Conservation (phyloP, 1,140 invertebrate genomes). For the Drosophila orosa region DNA sequence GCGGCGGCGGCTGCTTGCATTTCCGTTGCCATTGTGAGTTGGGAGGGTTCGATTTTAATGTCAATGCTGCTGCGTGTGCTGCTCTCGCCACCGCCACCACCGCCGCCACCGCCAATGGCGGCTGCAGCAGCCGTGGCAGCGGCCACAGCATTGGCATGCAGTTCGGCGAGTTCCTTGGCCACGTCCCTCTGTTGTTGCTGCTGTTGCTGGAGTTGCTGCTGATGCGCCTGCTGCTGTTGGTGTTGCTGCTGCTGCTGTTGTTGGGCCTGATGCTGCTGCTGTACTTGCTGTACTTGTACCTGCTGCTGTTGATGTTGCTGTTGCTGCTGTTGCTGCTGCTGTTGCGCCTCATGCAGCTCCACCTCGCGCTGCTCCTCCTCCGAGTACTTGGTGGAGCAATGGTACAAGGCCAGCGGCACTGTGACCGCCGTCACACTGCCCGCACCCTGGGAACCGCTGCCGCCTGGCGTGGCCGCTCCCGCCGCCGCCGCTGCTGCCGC, state of each 20-base stretch:
- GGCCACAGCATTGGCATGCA: conserved; percentile 62
- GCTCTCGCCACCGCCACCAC: conserved; percentile 31
- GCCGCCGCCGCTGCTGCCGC: conserved; percentile 38
- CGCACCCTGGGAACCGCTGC: conserved; percentile 22
- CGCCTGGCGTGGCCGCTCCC: conserved; percentile 31
- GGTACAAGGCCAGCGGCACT: conserved; percentile 64
- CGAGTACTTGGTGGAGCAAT: conserved; percentile 66
- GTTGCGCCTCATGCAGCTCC: conserved; percentile 49
- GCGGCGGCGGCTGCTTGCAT: conserved; percentile 62
- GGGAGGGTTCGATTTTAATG: conserved; percentile 68
- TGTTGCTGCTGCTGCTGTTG: conserved; percentile 54
- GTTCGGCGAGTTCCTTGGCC: conserved; percentile 62
- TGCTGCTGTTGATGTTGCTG: conserved; percentile 57
- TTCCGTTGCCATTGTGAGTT: conserved; percentile 52
- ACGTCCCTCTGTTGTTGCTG: conserved; percentile 55
- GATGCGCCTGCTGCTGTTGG: conserved; percentile 36
- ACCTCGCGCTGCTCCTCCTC: conserved; percentile 65
- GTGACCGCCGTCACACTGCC: conserved; percentile 51
- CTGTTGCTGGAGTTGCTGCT: conserved; percentile 28
- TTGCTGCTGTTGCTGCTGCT: conserved; percentile 54
- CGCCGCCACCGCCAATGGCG: conserved; percentile 35
- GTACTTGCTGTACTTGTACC: conserved; percentile 38
- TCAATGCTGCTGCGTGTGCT: conserved; percentile 59
- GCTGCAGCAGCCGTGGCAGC: conserved; percentile 47
- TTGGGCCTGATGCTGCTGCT: conserved; percentile 34